These are phyloP conservation scores for Dinothrombium tinctorium DNA, from an alignment of 1,140 invertebrate species.

Conservation along the genomic window DNA sequence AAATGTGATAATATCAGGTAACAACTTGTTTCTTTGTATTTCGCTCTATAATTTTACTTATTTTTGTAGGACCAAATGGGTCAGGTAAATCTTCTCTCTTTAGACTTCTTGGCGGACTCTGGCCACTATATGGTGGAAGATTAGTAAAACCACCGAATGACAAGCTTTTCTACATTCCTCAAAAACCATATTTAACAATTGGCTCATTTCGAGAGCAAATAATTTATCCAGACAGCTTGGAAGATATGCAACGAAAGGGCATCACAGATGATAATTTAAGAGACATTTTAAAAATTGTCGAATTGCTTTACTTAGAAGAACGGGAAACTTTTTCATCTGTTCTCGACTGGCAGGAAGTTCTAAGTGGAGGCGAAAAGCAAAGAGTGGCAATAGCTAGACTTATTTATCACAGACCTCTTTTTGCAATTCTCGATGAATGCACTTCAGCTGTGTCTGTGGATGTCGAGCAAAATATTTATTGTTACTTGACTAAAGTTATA, in stretches of 20 bases:
- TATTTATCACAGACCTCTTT: conserved; percentile 90
- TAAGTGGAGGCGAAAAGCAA: conserved; percentile 94
- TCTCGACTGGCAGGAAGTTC: conserved; percentile 85
- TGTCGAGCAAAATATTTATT: conserved; percentile 90
- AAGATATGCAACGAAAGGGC: conserved; percentile 48
- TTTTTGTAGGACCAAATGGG: conserved; percentile 57
- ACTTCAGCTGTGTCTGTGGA: conserved; percentile 93
- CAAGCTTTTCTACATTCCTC: conserved; percentile 89
- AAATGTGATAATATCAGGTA: conserved; percentile 11
- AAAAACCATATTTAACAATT: conserved; percentile 87
- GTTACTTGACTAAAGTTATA: conserved; percentile 42
- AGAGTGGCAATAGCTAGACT: conserved; percentile 50
- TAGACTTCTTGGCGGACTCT: conserved; percentile 75
- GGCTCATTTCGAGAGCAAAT: conserved; percentile 44
- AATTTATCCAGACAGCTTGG: conserved; percentile 74
- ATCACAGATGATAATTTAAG: conserved; percentile 19
- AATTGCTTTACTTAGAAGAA: conserved; percentile 55
- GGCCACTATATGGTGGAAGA: conserved; percentile 81
- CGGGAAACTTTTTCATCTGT: conserved; percentile 66
- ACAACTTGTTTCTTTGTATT: not conserved
- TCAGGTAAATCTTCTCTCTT: conserved; percentile 90
- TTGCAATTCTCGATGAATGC: conserved; percentile 94
- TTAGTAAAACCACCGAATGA: conserved; percentile 65
- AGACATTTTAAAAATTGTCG: conserved; percentile 40
- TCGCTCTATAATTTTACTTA: not conserved